Base-by-base conservation (phyloP, 2,888 invertebrate species). In the Nowickia ferox region DNA sequence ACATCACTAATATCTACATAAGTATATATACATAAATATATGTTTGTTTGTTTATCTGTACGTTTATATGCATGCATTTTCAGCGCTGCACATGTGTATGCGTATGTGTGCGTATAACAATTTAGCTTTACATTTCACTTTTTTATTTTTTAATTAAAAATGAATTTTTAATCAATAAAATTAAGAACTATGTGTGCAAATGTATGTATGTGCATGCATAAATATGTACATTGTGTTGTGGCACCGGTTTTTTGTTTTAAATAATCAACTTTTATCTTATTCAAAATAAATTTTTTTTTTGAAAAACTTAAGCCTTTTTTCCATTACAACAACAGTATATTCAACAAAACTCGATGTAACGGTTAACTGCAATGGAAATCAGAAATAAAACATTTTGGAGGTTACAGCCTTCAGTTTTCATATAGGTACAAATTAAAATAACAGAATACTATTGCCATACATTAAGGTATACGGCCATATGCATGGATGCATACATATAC, bases 371-470 rank as follows among this genome's bases (percentile, higher is more conserved):
- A 40, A 51, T 44, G 51, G 53, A 72, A 80, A 80, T 19, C 38
- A 22, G 69, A 79, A 68, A 68, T 59, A 51, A 68, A 46, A 76
- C 38, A 53, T 57, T 84, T 84, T 81, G 59, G 81, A 84, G 84
- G 81, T 84, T 84, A 74, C 74, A 81, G 81, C 81, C 84, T 77
- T 77, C 81, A 63, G 48, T 55, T 79, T 63, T 71, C 75, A 79
- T 71, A 79, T 75, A 84, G 72, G 19, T 40, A 83, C 13, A 72
- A 51, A 72, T 53, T 40, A 9, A 48, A 68, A 72, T 59, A 61
- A 74, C 59, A 19, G 11, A 71, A 46, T 46, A 46, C 38, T 30
- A 30, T 30, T 30, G 30, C 30, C 30, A 30, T 30, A 30, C 30
- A 30, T 30, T 30, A 6, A 30, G 5, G 30, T 30, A 30, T 30